A percentile compares a stretch with the other conserved stretches of the same genome.
phyloP scores from a whole-genome alignment of 1,140 invertebrate genomes.

The Augochlora pura region DNA sequence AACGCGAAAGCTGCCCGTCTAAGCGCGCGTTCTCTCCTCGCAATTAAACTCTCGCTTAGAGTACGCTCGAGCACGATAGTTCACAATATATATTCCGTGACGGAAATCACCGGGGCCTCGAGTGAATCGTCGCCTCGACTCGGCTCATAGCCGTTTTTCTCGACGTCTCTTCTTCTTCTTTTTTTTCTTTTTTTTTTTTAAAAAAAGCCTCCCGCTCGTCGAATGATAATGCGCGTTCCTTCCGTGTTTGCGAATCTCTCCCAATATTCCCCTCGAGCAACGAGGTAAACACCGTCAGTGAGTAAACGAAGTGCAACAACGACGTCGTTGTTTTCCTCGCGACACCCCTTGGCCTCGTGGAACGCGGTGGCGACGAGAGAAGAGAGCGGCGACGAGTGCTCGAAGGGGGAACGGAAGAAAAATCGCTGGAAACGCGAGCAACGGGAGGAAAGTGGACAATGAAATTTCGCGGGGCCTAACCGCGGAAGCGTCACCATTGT shows the following conservation, averaged over 20 bases:
- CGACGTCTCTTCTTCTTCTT: background rate
- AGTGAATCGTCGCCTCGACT: background rate
- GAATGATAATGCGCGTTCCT: conserved; percentile 35
- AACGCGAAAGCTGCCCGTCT: too few species aligned
- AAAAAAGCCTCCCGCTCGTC: conserved; percentile 2
- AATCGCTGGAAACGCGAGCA: conserved; percentile 10
- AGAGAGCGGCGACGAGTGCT: background rate
- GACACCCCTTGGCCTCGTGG: background rate
- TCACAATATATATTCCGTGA: background rate
- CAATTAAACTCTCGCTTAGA: too few species aligned
- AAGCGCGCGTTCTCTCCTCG: too few species aligned
- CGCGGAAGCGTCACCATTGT: conserved; percentile 16
- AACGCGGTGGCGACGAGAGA: background rate
- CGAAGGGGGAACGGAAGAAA: background rate
- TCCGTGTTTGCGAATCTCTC: conserved; percentile 52
- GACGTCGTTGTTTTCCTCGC: conserved; percentile 56
- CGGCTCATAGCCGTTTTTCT: background rate
- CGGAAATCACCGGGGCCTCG: background rate
- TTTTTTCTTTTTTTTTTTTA: too few species aligned
- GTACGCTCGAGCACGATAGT: too few species aligned
- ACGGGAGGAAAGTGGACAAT: conserved; percentile 32
- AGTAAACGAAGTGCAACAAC: conserved; percentile 59
- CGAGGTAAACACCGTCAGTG: conserved; percentile 55
- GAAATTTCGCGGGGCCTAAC: conserved; percentile 26
- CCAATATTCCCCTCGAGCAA: conserved; percentile 52